phyloP scores from a whole-genome alignment of 2,113 vertebrate species.

The Petrocephalus microphthalmus region DNA sequence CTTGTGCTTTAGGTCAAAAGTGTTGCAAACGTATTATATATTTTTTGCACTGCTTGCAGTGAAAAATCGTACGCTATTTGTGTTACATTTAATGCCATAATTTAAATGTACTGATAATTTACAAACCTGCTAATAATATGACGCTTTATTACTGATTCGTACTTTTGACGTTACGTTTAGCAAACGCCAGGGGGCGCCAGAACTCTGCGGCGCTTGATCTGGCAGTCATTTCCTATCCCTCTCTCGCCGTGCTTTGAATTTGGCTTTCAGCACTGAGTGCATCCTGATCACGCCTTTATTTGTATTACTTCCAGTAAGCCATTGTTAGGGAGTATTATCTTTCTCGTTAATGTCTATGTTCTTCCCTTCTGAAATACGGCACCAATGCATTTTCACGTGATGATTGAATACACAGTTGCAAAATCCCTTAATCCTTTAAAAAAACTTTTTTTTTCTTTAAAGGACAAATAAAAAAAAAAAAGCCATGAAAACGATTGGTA shows the following conservation, averaged over 20 bases:
- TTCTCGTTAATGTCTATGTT: neutral
- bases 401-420: slow-evolving; percentile 4
- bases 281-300: slow-evolving; percentile 22
- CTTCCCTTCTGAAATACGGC: neutral
- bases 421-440: neutral
- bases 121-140: neutral
- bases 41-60: neutral
- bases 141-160: neutral
- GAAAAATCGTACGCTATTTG: neutral
- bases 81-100: neutral
- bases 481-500: neutral
- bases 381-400: neutral
- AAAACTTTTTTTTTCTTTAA: neutral
- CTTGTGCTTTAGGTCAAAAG: neutral
- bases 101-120: neutral
- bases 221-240: slow-evolving; percentile 11
- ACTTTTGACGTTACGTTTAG: neutral
- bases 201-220: slow-evolving; percentile 49
- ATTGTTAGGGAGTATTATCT: slow-evolving; percentile 11
- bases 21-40: neutral
- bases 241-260: slow-evolving; percentile 5
- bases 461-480: neutral
- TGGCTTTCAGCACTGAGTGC: slow-evolving; percentile 3
- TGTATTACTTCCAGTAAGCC: slow-evolving; percentile 14
- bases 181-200: slow-evolving; percentile 60